These are phyloP conservation scores for Chamaetylas fuelleborni DNA, from an alignment of 2,113 vertebrate genomes.

Conservation along the genomic window DNA sequence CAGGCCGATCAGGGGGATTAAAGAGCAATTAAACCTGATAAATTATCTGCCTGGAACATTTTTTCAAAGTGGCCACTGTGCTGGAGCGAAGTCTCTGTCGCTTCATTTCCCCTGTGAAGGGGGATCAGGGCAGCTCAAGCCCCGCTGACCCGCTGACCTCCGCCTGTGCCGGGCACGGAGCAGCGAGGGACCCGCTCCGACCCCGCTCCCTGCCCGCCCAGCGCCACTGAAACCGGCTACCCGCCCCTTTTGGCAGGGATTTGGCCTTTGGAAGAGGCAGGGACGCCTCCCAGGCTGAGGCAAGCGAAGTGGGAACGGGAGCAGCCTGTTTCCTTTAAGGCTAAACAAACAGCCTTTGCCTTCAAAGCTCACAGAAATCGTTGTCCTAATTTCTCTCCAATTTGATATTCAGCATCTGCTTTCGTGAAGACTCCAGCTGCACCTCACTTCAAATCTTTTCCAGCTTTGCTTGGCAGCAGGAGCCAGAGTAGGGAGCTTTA, in stretches of 20 bases:
- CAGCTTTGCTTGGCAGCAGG: accelerated
- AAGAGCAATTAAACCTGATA: slow-evolving; percentile 86
- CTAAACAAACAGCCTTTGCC: not conserved
- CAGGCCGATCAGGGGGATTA: slow-evolving; percentile 88
- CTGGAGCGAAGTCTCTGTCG: slow-evolving; percentile 74
- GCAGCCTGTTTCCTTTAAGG: slow-evolving; percentile 10
- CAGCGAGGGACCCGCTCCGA: not conserved
- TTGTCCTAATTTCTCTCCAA: not conserved
- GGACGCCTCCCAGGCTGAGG: not conserved
- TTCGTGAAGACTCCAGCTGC: not conserved
- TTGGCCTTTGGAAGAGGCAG: not conserved
- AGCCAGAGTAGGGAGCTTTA: not conserved
- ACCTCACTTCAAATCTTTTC: not conserved
- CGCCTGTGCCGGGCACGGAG: not conserved
- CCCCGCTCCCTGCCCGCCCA: not conserved
- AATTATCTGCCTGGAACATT: slow-evolving; percentile 75
- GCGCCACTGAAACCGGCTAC: not conserved
- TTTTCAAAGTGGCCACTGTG: slow-evolving; percentile 79
- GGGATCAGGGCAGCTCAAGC: slow-evolving; percentile 61
- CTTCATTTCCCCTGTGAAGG: slow-evolving; percentile 72
- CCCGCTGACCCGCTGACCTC: not conserved
- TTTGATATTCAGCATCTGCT: not conserved
- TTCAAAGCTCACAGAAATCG: not conserved
- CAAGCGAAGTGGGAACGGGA: not conserved
- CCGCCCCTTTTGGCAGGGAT: not conserved